phyloP scores from a whole-genome alignment of 2,888 invertebrate species.

The Liodrosophila aerea region DNA sequence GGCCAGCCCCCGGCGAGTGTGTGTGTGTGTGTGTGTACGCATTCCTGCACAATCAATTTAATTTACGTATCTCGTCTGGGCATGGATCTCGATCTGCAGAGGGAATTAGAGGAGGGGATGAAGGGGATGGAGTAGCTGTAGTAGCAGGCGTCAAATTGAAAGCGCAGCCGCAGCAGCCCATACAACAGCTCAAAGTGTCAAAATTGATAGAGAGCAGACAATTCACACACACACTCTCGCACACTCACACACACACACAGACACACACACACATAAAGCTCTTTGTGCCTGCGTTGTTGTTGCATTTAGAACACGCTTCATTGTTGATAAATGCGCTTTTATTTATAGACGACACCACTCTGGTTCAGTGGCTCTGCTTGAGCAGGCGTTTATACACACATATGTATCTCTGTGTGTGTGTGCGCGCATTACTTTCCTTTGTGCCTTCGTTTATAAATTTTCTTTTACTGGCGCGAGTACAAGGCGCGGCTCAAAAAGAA shows the following conservation, averaged over 20 bases:
- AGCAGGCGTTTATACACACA: background rate
- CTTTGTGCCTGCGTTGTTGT: constrained; percentile 65
- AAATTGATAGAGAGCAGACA: constrained; percentile 74
- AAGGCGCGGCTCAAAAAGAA: constrained; percentile 45
- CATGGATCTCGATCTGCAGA: constrained; percentile 46
- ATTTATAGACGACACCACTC: constrained; percentile 67
- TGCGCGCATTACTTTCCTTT: constrained; percentile 49
- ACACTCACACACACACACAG: constrained; percentile 6
- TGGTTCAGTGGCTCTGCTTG: constrained; percentile 15
- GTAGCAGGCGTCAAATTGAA: constrained; percentile 54
- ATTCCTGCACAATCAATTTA: constrained; percentile 76
- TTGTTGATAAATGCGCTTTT: constrained; percentile 76
- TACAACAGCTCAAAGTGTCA: constrained; percentile 78
- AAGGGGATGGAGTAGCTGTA: background rate
- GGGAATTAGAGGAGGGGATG: background rate
- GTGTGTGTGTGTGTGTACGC: constrained; percentile 50
- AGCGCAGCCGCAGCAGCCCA: constrained; percentile 55
- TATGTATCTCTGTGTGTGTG: constrained; percentile 2
- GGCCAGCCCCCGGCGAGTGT: constrained; percentile 48
- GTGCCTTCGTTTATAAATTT: constrained; percentile 57
- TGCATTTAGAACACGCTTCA: constrained; percentile 72
- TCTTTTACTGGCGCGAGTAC: constrained; percentile 40
- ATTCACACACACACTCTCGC: constrained; percentile 49
- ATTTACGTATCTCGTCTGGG: constrained; percentile 69
- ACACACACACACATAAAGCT: constrained; percentile 17